Evolutionary conservation across 2,888 invertebrate species (phyloP).

Genomic region (Gymnocheta viridis): DNA sequence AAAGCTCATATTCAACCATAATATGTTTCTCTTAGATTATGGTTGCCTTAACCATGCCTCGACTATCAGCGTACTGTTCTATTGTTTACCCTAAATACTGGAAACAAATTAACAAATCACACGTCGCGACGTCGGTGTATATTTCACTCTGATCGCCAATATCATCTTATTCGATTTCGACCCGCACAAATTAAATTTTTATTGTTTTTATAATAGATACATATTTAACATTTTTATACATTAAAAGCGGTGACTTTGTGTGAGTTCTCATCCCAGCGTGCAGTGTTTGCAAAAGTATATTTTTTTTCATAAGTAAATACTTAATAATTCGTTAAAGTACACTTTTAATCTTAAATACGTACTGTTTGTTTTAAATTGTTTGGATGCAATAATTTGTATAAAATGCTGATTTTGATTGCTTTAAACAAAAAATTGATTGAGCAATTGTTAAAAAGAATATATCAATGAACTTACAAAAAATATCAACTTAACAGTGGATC

Average conservation of each 20-base stretch:
- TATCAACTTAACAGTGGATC: slow-evolving; percentile 39
- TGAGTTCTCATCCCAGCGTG: slow-evolving; percentile 61
- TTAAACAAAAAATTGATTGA: slow-evolving; percentile 34
- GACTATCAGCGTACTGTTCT: too few relatives aligned
- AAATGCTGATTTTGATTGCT: slow-evolving; percentile 42
- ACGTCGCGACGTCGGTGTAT: too few relatives aligned
- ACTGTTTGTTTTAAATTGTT: slow-evolving; percentile 20
- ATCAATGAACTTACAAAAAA: slow-evolving; percentile 58
- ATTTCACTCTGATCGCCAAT: too few relatives aligned
- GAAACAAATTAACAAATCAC: not conserved
- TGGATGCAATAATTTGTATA: slow-evolving; percentile 51
- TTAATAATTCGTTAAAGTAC: slow-evolving; percentile 30
- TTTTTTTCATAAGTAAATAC: not conserved
- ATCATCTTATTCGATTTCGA: not conserved
- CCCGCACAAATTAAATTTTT: not conserved
- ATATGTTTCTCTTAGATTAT: too few relatives aligned
- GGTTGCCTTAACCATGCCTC: too few relatives aligned
- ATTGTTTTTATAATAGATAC: not conserved
- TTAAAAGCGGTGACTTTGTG: slow-evolving; percentile 57
- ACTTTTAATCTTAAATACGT: slow-evolving; percentile 36
- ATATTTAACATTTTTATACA: slow-evolving; percentile 7
- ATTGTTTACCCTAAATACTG: too few relatives aligned
- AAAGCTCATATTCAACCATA: too few relatives aligned
- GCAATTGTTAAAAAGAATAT: slow-evolving; percentile 37
- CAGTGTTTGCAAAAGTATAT: slow-evolving; percentile 35